A percentile compares a stretch with the other conserved stretches of the same genome.
These are phyloP conservation scores for Brenthis daphne DNA, from an alignment of 2,888 invertebrate genomes.

Conservation along the genomic window DNA sequence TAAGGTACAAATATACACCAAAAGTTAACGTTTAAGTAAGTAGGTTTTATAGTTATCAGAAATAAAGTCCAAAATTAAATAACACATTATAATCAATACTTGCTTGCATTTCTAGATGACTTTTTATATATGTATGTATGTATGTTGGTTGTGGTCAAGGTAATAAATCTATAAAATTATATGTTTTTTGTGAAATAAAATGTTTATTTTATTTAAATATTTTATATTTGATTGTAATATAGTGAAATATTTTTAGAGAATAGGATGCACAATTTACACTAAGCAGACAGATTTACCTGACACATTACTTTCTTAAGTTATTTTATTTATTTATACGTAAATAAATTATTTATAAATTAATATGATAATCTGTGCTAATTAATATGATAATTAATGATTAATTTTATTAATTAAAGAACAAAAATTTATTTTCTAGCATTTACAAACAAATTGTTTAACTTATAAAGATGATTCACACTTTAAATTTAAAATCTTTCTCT, in stretches of 20 bases:
- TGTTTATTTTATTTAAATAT: conserved; percentile 17
- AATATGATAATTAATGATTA: no score
- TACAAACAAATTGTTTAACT: no score
- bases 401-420: no score
- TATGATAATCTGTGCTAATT: no score
- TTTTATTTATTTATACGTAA: not conserved
- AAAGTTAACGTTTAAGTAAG: not conserved
- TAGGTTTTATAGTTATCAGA: not conserved
- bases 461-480: no score
- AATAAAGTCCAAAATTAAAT: conserved; percentile 25
- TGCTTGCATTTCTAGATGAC: conserved; percentile 13
- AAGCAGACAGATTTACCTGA: not conserved
- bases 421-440: no score
- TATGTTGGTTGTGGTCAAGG: conserved; percentile 22
- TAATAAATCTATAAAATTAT: conserved; percentile 28
- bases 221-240: conserved; percentile 16
- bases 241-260: conserved; percentile 10
- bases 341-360: not conserved
- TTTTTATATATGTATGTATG: conserved; percentile 9
- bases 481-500: no score
- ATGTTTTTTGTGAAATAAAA: conserved; percentile 21
- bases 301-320: not conserved
- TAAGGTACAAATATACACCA: conserved; percentile 42
- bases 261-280: conserved; percentile 1
- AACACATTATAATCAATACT: conserved; percentile 1